Conservation (phyloP, 2,797 vertebrate species). For the Petrocephalus sullivani region DNA sequence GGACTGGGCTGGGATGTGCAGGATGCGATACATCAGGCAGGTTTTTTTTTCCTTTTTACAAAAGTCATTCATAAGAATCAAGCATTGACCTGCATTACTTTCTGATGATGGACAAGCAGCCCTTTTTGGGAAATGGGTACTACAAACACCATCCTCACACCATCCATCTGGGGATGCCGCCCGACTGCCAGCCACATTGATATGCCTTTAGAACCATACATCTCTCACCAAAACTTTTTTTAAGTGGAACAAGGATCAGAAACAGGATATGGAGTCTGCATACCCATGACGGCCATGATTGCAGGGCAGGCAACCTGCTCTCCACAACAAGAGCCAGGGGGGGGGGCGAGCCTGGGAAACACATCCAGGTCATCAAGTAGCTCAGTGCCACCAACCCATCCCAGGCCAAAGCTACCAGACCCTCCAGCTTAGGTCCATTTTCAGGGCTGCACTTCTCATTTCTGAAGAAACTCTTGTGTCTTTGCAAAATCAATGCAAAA, state of each 20-base stretch:
- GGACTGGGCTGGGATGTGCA: background rate
- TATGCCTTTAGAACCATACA: background rate
- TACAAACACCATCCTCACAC: background rate
- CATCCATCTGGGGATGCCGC: background rate
- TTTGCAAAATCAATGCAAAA: conserved; percentile 53
- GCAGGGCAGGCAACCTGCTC: background rate
- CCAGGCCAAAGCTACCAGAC: background rate
- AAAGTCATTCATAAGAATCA: background rate
- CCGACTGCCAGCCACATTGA: background rate
- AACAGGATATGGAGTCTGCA: background rate
- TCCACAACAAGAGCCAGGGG: background rate
- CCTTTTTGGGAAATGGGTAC: background rate
- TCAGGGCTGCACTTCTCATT: conserved; percentile 49
- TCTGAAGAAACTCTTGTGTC: conserved; percentile 56
- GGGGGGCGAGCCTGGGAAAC: background rate
- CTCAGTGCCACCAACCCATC: background rate
- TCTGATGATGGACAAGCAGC: conserved; percentile 28
- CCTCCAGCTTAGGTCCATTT: conserved; percentile 49
- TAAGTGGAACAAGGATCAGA: background rate
- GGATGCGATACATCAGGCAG: background rate
- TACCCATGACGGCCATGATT: background rate
- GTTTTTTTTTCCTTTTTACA: background rate
- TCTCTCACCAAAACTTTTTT: background rate
- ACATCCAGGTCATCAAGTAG: background rate
- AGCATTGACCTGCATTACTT: conserved; percentile 34